phyloP scores from a whole-genome alignment of 2,888 invertebrate species.

The Neocrepidodera transversa region DNA sequence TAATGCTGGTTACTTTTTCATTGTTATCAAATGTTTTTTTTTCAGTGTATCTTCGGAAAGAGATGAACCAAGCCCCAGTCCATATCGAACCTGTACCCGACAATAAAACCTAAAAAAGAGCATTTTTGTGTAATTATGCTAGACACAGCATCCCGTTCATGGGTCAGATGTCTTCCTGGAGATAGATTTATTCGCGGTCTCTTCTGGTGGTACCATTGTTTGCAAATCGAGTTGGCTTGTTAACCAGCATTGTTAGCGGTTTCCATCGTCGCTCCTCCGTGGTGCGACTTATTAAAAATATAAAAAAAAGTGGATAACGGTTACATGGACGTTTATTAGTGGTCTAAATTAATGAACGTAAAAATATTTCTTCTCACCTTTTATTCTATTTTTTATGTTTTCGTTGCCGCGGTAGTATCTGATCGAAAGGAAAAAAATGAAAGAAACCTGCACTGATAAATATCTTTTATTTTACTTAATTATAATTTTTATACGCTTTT shows the following conservation, averaged over 20 bases:
- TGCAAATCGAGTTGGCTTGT: constrained; percentile 58
- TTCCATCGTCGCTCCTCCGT: constrained; percentile 46
- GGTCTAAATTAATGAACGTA: constrained; percentile 33
- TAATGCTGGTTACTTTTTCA: no score
- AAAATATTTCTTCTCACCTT: constrained; percentile 24
- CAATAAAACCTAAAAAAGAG: constrained; percentile 21
- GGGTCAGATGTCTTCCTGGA: constrained; percentile 52
- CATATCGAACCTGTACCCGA: constrained; percentile 20
- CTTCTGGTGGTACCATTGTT: constrained; percentile 56
- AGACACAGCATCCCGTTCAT: constrained; percentile 49
- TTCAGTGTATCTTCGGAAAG: neutral
- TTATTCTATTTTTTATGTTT: constrained; percentile 14
- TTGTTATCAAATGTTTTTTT: no score
- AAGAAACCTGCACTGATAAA: constrained; percentile 8
- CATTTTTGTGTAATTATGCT: constrained; percentile 44
- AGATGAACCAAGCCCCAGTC: neutral
- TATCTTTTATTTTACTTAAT: constrained; percentile 13
- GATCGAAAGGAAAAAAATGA: constrained; percentile 9
- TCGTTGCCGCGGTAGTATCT: constrained; percentile 4
- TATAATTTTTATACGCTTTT: constrained; percentile 9
- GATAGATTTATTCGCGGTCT: constrained; percentile 53
- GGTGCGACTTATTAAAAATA: constrained; percentile 48
- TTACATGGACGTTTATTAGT: constrained; percentile 28
- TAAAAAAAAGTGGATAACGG: constrained; percentile 32
- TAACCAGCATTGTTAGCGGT: constrained; percentile 57